Base-by-base conservation (phyloP, 2,888 invertebrate species). In the Exocentrus adspersus region DNA sequence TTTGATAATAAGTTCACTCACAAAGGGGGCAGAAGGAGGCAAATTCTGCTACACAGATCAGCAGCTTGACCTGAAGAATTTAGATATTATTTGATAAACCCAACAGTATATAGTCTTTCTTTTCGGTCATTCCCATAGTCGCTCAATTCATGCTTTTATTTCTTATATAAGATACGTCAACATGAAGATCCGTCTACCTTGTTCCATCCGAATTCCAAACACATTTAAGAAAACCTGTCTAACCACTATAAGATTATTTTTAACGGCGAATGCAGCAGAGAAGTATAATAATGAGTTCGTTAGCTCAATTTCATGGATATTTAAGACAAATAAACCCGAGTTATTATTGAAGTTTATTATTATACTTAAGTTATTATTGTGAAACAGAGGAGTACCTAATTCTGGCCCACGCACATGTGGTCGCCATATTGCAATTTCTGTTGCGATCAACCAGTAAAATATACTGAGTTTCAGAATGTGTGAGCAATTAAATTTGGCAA, bases 161-260 rank as follows among this genome's bases (percentile, higher is more conserved):
- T n/a, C n/a, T n/a, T n/a, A n/a, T n/a, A n/a, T n/a, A n/a, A 20
- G 45, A 45, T 17, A 45, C 45, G n/a, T 45, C n/a, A 45, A 45
- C 45, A 20, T 20, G n/a, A 45, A 17, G n/a, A n/a, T n/a, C n/a
- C n/a, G 14, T 46, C 24, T 12, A 45, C 45, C 21, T 24, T 24
- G 30, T n/a, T 30, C 43, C 19, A 32, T 51, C 20, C 10, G n/a
- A n/a, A n/a, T 30, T 41, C 21, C 53, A 20, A 7, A 10, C 21
- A 37, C 24, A 43, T 59, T 51, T 51, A n/a, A 60, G 28, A 53
- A 42, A 60, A 60, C 60, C 60, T 60, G 60, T 60, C 53, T 52
- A 52, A 45, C 53, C 42, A 45, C 60, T 45, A 43, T 52, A 45
- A 32, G 60, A 30, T 45, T 42, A 58, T 52, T 52, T n/a, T 52